Evolutionary conservation across 2,113 vertebrate species (phyloP).

Genomic region (Oryzias melastigma): DNA sequence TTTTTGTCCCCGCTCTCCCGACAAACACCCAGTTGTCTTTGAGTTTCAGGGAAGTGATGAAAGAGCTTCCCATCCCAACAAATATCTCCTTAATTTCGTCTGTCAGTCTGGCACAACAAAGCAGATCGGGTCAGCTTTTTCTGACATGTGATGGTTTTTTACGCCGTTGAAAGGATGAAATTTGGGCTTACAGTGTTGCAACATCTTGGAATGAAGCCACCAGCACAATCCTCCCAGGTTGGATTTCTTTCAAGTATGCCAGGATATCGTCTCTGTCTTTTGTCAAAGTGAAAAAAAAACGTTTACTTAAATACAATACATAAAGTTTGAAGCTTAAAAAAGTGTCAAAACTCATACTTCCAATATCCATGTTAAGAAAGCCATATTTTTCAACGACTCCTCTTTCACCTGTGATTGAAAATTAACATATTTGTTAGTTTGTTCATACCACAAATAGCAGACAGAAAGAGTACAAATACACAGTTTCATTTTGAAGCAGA

Average conservation of each 20-base stretch:
- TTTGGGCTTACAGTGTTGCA: slow-evolving; percentile 80
- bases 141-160: slow-evolving; percentile 7
- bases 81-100: slow-evolving; percentile 73
- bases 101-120: slow-evolving; percentile 77
- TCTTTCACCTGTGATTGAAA: slow-evolving; percentile 66
- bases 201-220: slow-evolving; percentile 83
- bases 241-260: slow-evolving; percentile 74
- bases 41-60: slow-evolving; percentile 68
- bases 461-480: no score
- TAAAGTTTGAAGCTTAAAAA: slow-evolving; percentile 2
- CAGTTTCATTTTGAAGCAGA: no score
- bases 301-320: not conserved
- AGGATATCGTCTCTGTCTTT: slow-evolving; percentile 66
- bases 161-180: slow-evolving; percentile 4
- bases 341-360: slow-evolving; percentile 66
- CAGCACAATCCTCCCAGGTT: slow-evolving; percentile 73
- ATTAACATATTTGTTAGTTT: not conserved
- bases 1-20: slow-evolving; percentile 69
- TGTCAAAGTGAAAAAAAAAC: not conserved
- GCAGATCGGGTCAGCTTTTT: not conserved
- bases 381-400: slow-evolving; percentile 62
- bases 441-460: no score
- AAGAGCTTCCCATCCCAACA: slow-evolving; percentile 77
- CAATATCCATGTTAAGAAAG: slow-evolving; percentile 74
- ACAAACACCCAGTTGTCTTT: slow-evolving; percentile 90